Conservation (phyloP, 2,888 invertebrate genomes). For the Luffia ferchaultella region DNA sequence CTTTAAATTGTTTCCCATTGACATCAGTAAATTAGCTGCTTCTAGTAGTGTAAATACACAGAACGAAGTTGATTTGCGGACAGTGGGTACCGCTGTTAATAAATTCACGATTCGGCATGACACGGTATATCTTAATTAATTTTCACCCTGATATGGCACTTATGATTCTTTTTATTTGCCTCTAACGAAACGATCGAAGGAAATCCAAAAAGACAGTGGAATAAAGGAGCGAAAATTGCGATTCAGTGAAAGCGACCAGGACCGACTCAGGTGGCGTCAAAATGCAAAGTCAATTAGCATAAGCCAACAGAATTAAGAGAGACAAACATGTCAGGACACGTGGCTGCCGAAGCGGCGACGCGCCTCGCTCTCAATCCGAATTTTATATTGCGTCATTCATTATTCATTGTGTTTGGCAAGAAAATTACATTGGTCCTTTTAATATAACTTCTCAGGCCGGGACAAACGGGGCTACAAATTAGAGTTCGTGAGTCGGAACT, state of each 20-base stretch:
- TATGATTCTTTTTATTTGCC: no score
- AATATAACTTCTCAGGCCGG: slow-evolving; percentile 54
- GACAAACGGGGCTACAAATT: slow-evolving; percentile 39
- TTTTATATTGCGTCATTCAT: slow-evolving; percentile 60
- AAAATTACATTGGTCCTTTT: slow-evolving; percentile 64
- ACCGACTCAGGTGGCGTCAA: slow-evolving; percentile 37
- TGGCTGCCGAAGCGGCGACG: slow-evolving; percentile 31
- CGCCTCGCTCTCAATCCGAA: slow-evolving; percentile 59
- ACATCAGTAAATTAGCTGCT: no score
- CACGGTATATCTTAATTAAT: no score
- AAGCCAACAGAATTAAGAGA: slow-evolving; percentile 62
- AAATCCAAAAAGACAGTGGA: no score
- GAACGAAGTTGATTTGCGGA: no score
- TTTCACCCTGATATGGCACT: no score
- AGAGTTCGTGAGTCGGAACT: slow-evolving; percentile 45
- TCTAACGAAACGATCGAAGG: no score
- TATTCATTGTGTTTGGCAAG: slow-evolving; percentile 61
- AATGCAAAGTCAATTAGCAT: slow-evolving; percentile 59
- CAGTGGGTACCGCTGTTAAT: no score
- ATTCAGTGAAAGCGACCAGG: not conserved
- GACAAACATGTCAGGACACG: slow-evolving; percentile 54
- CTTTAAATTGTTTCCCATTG: no score
- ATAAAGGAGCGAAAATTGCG: no score
- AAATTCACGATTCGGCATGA: no score
- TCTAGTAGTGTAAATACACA: no score